Percentiles rank a stretch among this genome's conserved stretches.
Conservation (phyloP, 2,888 invertebrate genomes). For the Stegophylla sp. region DNA sequence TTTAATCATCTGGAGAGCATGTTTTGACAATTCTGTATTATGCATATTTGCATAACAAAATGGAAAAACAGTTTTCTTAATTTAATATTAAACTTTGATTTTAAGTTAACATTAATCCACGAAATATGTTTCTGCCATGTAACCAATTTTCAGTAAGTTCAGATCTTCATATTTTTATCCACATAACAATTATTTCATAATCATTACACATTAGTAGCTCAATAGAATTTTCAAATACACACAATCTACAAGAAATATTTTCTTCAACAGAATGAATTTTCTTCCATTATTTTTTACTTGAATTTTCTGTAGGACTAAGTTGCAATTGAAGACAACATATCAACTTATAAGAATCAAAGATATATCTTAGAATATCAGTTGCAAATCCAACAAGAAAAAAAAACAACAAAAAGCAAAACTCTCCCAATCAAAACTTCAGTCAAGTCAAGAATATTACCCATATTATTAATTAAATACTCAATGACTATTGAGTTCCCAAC, state of each 20-base stretch:
- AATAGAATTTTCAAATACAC: too few species aligned
- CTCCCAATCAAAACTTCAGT: conserved; percentile 3
- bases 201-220: too few species aligned
- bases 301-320: not conserved
- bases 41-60: too few species aligned
- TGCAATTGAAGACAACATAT: conserved; percentile 1
- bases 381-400: conserved; percentile 41
- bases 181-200: too few species aligned
- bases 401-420: conserved; percentile 35
- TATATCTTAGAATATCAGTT: conserved; percentile 1
- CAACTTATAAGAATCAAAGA: not conserved
- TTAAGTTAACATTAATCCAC: too few species aligned
- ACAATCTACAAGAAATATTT: not conserved
- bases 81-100: too few species aligned
- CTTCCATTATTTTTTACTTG: not conserved
- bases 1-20: not conserved
- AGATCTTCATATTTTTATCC: too few species aligned
- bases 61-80: too few species aligned
- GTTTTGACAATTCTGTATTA: not conserved
- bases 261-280: not conserved
- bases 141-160: too few species aligned
- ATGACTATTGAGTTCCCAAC: conserved; percentile 20
- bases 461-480: not conserved
- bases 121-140: too few species aligned
- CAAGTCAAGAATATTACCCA: conserved; percentile 19